These are phyloP conservation scores for Athalia rosae DNA, from an alignment of 2,888 invertebrate species.

Conservation along the genomic window DNA sequence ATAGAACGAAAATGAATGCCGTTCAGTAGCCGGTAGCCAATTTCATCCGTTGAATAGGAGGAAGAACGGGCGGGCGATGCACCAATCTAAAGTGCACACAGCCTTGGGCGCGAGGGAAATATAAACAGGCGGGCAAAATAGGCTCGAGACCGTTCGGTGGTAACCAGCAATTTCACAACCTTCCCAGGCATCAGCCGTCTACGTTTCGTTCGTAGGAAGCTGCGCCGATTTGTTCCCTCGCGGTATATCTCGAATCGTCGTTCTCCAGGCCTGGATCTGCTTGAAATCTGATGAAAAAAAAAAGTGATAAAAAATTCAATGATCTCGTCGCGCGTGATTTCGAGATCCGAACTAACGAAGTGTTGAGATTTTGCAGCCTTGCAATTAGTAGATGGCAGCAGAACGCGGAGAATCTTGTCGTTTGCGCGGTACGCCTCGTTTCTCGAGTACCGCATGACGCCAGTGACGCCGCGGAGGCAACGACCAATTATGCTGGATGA, in stretches of 20 bases:
- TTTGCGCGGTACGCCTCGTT: background rate
- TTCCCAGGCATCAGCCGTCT: too few species aligned
- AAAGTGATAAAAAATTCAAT: too few species aligned
- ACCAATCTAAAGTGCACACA: background rate
- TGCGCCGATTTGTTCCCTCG: too few species aligned
- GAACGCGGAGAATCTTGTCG: background rate
- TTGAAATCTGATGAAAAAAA: too few species aligned
- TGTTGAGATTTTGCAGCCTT: slow-evolving; percentile 8
- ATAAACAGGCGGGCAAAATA: background rate
- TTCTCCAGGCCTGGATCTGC: too few species aligned
- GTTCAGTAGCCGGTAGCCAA: slow-evolving; percentile 51
- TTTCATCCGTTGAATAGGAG: slow-evolving; percentile 53
- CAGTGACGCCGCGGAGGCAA: too few species aligned
- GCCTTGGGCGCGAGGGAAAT: background rate
- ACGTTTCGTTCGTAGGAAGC: too few species aligned
- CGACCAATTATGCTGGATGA: background rate
- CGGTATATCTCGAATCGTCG: too few species aligned
- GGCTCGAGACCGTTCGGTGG: background rate
- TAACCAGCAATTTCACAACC: too few species aligned
- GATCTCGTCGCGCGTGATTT: too few species aligned
- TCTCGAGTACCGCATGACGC: too few species aligned
- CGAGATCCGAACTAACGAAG: too few species aligned
- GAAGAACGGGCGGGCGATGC: slow-evolving; percentile 28
- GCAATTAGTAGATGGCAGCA: background rate
- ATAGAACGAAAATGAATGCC: slow-evolving; percentile 52